Conservation (phyloP, 2,888 invertebrate genomes). For the Caradrina clavipalpis region DNA sequence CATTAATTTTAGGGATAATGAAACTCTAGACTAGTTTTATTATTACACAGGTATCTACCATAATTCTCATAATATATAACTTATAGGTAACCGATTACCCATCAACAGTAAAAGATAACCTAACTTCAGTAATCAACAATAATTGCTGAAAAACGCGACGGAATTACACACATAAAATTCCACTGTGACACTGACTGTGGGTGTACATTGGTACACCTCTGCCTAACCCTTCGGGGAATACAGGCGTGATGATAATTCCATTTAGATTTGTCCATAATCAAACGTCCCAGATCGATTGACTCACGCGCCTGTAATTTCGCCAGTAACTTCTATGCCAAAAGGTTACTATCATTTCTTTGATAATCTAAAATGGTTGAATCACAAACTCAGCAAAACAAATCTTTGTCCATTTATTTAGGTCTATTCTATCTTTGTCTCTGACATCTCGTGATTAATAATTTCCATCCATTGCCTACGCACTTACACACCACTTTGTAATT, state of each 20-base stretch:
- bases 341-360: conserved; percentile 32
- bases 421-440: conserved; percentile 61
- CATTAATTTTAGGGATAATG: too few relatives aligned
- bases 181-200: too few relatives aligned
- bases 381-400: conserved; percentile 61
- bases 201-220: too few relatives aligned
- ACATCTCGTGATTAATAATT: conserved; percentile 63
- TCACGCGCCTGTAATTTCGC: neutral
- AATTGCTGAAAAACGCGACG: too few relatives aligned
- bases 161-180: neutral
- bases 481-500: conserved; percentile 65
- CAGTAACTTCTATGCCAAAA: conserved; percentile 4
- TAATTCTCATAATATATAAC: too few relatives aligned
- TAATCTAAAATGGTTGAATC: conserved; percentile 60
- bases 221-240: too few relatives aligned
- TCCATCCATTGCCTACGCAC: conserved; percentile 63
- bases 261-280: too few relatives aligned
- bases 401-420: conserved; percentile 59
- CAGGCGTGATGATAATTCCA: too few relatives aligned
- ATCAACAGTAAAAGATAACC: too few relatives aligned
- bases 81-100: neutral
- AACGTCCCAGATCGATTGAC: neutral
- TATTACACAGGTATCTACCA: too few relatives aligned
- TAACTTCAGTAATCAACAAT: neutral
- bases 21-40: too few relatives aligned